A percentile compares a stretch with the other conserved stretches of the same genome.
Conservation (phyloP, 2,113 vertebrate genomes). For the Perccottus glenii region DNA sequence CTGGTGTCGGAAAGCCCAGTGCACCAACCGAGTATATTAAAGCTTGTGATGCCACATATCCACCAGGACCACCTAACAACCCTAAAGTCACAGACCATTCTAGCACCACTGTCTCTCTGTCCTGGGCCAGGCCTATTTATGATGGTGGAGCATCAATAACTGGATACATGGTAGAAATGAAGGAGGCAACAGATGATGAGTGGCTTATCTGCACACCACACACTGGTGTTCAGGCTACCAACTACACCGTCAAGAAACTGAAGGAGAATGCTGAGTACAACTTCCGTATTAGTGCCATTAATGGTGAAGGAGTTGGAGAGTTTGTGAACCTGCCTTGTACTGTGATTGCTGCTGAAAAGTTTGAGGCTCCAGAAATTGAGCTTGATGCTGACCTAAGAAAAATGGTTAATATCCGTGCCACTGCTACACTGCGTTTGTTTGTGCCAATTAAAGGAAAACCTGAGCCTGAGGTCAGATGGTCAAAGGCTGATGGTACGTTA, state of each 20-base stretch:
- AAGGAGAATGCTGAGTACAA: constrained; percentile 96
- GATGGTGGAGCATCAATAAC: constrained; percentile 91
- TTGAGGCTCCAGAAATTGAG: constrained; percentile 96
- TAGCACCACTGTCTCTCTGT: constrained; percentile 89
- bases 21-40: constrained; percentile 88
- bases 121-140: constrained; percentile 95
- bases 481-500: constrained; percentile 89
- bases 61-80: constrained; percentile 93
- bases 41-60: constrained; percentile 92
- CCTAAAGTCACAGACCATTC: constrained; percentile 93
- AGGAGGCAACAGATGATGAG: constrained; percentile 88
- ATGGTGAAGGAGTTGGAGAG: constrained; percentile 94
- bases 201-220: constrained; percentile 89
- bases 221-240: constrained; percentile 86
- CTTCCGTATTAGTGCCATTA: constrained; percentile 94
- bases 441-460: constrained; percentile 96
- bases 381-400: constrained; percentile 95
- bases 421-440: constrained; percentile 90
- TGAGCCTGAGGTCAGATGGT: constrained; percentile 97
- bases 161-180: constrained; percentile 91
- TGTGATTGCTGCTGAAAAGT: constrained; percentile 88
- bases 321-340: constrained; percentile 86
- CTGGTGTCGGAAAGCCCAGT: constrained; percentile 90
- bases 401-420: constrained; percentile 90
- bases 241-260: constrained; percentile 90